phyloP scores from a whole-genome alignment of 2,797 vertebrate species.

The Pipistrellus nathusii region DNA sequence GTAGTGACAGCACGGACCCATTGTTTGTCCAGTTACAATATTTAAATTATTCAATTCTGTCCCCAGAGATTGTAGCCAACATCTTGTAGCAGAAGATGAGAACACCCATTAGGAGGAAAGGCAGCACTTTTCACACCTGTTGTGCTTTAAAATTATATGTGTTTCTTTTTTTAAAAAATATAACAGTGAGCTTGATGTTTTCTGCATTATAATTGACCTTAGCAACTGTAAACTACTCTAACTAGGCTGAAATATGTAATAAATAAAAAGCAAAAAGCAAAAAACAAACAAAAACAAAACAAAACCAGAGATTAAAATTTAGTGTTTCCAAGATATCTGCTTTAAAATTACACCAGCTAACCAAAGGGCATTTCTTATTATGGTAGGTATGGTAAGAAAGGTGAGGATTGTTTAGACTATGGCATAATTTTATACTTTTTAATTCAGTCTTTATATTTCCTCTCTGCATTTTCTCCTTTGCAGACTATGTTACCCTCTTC shows the following conservation, averaged over 20 bases:
- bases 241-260: constrained; percentile 70
- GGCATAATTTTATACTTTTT: not conserved
- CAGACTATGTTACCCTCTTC: not conserved
- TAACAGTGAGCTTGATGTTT: constrained; percentile 74
- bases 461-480: not conserved
- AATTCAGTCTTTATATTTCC: not conserved
- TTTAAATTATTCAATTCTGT: not conserved
- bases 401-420: not conserved
- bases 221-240: constrained; percentile 64
- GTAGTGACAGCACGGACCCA: too few relatives aligned
- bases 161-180: constrained; percentile 66
- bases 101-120: not conserved
- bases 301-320: constrained; percentile 63
- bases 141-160: constrained; percentile 68
- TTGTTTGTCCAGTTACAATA: not conserved
- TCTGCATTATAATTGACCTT: constrained; percentile 66
- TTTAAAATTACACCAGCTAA: constrained; percentile 74
- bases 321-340: constrained; percentile 79
- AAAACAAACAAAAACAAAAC: not conserved
- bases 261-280: constrained; percentile 44
- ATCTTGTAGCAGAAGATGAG: not conserved
- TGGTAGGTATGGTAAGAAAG: not conserved
- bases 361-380: constrained; percentile 45
- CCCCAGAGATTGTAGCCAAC: not conserved
- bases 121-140: not conserved